Conservation (phyloP, 2,113 vertebrate genomes). For the Theristicus caerulescens region DNA sequence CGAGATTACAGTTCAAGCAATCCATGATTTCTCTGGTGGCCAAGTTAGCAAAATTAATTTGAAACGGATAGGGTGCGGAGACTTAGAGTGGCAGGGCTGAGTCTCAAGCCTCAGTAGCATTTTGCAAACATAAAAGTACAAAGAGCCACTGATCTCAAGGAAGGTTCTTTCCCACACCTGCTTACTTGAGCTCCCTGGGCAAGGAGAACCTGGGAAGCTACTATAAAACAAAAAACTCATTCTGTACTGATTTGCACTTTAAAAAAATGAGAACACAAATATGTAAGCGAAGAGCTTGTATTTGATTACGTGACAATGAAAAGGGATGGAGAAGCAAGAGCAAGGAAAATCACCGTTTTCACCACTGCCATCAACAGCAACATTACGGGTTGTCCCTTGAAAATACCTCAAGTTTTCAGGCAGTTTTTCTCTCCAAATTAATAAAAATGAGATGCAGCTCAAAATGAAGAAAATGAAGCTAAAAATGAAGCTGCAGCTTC, state of each 20-base stretch:
- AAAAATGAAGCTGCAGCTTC: neutral
- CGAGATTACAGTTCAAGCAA: accelerated
- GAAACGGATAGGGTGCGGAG: neutral
- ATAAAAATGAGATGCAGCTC: neutral
- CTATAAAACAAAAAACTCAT: neutral
- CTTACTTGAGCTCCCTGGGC: neutral
- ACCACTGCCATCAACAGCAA: neutral
- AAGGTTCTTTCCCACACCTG: neutral
- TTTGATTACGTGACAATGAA: neutral
- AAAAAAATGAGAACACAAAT: accelerated
- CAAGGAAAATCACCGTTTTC: neutral
- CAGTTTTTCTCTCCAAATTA: neutral
- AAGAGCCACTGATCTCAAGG: neutral
- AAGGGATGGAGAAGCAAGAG: neutral
- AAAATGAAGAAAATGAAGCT: neutral
- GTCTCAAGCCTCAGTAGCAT: neutral
- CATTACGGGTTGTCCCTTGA: neutral
- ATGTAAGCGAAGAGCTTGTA: neutral
- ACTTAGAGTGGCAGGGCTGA: neutral
- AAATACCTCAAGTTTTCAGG: neutral
- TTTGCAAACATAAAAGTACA: neutral
- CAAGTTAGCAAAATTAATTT: neutral
- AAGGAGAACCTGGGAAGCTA: neutral
- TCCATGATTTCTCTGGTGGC: neutral
- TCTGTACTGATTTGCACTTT: neutral